Conservation (phyloP, 2,888 invertebrate genomes). For the Lithophane leautieri region DNA sequence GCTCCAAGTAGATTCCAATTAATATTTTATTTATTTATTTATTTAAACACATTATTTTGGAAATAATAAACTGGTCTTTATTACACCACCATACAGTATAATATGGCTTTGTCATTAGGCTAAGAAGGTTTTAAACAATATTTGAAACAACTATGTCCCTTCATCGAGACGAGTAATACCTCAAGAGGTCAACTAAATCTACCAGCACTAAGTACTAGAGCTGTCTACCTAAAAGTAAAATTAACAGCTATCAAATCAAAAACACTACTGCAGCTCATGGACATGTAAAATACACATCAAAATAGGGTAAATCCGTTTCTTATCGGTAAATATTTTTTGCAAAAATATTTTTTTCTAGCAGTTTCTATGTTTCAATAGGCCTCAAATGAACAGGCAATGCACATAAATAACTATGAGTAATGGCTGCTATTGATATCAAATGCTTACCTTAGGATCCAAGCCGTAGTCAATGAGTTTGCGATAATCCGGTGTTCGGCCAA, state of each 20-base stretch:
- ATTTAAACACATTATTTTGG: constrained; percentile 44
- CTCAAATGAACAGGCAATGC: neutral
- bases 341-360: neutral
- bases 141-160: neutral
- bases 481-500: constrained; percentile 96
- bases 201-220: neutral
- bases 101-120: constrained; percentile 58
- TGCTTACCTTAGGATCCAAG: constrained; percentile 96
- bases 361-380: neutral
- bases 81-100: constrained; percentile 63
- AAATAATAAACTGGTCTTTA: constrained; percentile 71
- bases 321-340: neutral
- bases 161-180: constrained; percentile 5
- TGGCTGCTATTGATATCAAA: constrained; percentile 5
- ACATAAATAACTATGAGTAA: constrained; percentile 7
- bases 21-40: constrained; percentile 51
- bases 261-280: constrained; percentile 5
- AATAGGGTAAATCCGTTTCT: neutral
- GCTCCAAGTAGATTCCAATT: constrained; percentile 45
- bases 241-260: neutral
- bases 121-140: constrained; percentile 26
- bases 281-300: neutral
- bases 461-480: constrained; percentile 98
- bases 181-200: neutral
- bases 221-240: neutral